phyloP scores from a whole-genome alignment of 1,140 invertebrate species.

The Batillaria attramentaria region DNA sequence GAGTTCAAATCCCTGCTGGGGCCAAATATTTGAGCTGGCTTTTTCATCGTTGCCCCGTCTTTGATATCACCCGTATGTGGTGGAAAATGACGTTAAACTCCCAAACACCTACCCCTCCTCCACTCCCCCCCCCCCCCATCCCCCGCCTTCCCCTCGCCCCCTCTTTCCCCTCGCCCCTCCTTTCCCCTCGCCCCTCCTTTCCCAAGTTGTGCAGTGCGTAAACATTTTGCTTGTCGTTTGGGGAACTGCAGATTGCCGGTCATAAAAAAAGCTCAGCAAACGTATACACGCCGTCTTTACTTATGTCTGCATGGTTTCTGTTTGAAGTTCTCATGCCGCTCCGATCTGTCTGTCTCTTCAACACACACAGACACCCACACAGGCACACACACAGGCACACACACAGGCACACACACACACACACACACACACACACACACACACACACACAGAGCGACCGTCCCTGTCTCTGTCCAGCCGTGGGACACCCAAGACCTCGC shows the following conservation, averaged over 20 bases:
- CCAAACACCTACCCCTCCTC: not conserved
- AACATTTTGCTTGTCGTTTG: not conserved
- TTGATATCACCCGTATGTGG: not conserved
- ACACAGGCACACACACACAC: not conserved
- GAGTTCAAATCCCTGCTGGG: too few relatives aligned
- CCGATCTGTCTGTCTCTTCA: not conserved
- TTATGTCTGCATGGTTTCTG: not conserved
- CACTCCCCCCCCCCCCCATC: not conserved
- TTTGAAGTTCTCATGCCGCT: not conserved
- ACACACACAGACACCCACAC: not conserved
- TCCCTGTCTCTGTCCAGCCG: not conserved
- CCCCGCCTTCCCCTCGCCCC: not conserved
- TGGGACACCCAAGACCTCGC: not conserved
- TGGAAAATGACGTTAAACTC: not conserved
- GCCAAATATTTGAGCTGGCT: too few relatives aligned
- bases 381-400: not conserved
- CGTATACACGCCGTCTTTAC: not conserved
- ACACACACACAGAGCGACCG: not conserved
- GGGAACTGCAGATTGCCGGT: not conserved
- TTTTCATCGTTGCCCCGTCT: not conserved
- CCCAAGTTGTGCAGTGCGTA: too few relatives aligned
- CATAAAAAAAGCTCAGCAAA: not conserved
- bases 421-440: not conserved
- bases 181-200: too few relatives aligned
- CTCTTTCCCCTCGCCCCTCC: not conserved